These are phyloP conservation scores for Argyra leucocephala DNA, from an alignment of 2,888 invertebrate species.

Conservation along the genomic window DNA sequence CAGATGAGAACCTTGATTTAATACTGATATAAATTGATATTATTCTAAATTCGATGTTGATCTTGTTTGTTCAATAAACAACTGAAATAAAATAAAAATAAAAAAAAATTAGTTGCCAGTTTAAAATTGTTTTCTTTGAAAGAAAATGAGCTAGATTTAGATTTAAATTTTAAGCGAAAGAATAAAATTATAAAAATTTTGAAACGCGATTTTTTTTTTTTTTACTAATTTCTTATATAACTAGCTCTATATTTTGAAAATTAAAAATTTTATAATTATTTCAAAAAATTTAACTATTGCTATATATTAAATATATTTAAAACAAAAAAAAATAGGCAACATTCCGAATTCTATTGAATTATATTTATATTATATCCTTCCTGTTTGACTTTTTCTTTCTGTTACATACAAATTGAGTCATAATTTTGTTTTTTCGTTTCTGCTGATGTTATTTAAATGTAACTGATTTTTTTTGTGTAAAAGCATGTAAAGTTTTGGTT, in stretches of 20 bases:
- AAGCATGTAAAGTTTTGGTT: too few relatives aligned
- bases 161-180: not conserved
- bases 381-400: too few relatives aligned
- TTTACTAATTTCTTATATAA: not conserved
- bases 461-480: too few relatives aligned
- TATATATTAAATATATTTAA: not conserved
- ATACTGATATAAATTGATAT: not conserved
- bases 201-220: not conserved
- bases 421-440: too few relatives aligned
- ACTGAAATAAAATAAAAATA: slow-evolving; percentile 6
- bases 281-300: not conserved
- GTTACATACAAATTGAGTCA: too few relatives aligned
- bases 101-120: slow-evolving; percentile 2
- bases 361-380: too few relatives aligned
- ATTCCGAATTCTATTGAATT: not conserved
- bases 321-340: slow-evolving; percentile 1
- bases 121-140: not conserved
- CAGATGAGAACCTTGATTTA: slow-evolving; percentile 6
- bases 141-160: not conserved
- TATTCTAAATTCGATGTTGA: not conserved
- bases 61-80: slow-evolving; percentile 3
- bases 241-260: not conserved
- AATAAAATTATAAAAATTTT: not conserved
- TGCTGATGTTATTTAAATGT: too few relatives aligned
- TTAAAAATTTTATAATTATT: not conserved